Percentiles rank a stretch among this genome's conserved stretches.
These are phyloP conservation scores for Lithobates pipiens DNA, from an alignment of 2,797 vertebrate genomes.

Conservation along the genomic window DNA sequence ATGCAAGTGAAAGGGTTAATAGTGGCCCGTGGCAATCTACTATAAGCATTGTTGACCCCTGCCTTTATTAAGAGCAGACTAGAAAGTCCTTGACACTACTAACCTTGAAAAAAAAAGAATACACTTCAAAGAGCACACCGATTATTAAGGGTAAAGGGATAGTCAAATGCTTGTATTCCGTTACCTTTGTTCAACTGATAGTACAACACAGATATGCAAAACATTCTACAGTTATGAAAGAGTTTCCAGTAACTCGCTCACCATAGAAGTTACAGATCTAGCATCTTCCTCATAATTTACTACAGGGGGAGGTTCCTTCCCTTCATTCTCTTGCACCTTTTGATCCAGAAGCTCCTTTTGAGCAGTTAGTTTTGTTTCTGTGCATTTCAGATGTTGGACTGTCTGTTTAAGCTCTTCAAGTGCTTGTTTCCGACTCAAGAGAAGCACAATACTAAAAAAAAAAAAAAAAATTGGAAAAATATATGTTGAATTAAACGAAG, in stretches of 20 bases:
- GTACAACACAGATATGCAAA: too few relatives aligned
- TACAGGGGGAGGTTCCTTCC: conserved; percentile 86
- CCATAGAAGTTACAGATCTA: conserved; percentile 91
- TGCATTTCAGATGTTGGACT: conserved; percentile 88
- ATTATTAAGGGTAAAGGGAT: too few relatives aligned
- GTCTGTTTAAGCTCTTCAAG: conserved; percentile 91
- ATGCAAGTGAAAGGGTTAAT: too few relatives aligned
- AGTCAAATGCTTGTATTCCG: too few relatives aligned
- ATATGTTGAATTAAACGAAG: background rate
- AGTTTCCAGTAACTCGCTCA: conserved; percentile 68
- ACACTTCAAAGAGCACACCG: too few relatives aligned
- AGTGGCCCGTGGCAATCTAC: too few relatives aligned
- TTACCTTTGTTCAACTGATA: too few relatives aligned
- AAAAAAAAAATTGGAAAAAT: background rate
- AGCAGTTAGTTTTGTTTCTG: conserved; percentile 86
- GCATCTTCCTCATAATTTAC: conserved; percentile 94
- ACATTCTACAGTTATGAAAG: too few relatives aligned
- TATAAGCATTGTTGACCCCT: too few relatives aligned
- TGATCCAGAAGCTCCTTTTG: conserved; percentile 90
- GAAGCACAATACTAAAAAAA: conserved; percentile 83
- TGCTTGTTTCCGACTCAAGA: conserved; percentile 91
- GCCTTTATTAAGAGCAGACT: too few relatives aligned
- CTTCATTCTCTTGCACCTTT: conserved; percentile 89
- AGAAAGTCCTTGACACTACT: too few relatives aligned
- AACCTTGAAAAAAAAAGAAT: too few relatives aligned